phyloP scores from a whole-genome alignment of 2,797 vertebrate species.

The Sphenopsis melanotis region DNA sequence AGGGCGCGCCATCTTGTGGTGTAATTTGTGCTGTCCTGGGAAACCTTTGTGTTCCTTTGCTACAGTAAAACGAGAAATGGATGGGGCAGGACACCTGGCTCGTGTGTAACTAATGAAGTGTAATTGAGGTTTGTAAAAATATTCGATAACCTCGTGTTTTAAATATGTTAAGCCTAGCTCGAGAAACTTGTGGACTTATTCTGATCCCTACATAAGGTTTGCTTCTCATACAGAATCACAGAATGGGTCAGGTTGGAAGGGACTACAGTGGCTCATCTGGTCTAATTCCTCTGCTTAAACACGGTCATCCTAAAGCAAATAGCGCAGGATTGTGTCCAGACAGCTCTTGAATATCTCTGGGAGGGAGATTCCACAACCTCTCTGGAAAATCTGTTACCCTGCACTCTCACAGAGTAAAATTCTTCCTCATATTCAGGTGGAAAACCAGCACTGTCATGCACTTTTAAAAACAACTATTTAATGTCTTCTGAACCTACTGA shows the following conservation, averaged over 20 bases:
- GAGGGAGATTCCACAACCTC: neutral
- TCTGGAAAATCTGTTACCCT: neutral
- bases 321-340: neutral
- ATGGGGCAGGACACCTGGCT: neutral
- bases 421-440: neutral
- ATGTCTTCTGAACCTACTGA: neutral
- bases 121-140: neutral
- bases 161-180: neutral
- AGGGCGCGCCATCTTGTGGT: constrained; percentile 60
- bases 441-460: neutral
- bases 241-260: neutral
- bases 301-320: neutral
- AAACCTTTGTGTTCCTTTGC: neutral
- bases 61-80: accelerated
- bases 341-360: neutral
- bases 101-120: accelerated
- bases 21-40: neutral
- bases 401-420: neutral
- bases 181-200: neutral
- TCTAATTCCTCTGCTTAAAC: neutral
- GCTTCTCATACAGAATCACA: neutral
- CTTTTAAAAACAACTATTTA: neutral
- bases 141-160: neutral
- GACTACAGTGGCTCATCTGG: neutral
- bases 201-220: neutral